Evolutionary conservation across 2,797 vertebrate species (phyloP).

Genomic region (Pseudochirops corinnae): DNA sequence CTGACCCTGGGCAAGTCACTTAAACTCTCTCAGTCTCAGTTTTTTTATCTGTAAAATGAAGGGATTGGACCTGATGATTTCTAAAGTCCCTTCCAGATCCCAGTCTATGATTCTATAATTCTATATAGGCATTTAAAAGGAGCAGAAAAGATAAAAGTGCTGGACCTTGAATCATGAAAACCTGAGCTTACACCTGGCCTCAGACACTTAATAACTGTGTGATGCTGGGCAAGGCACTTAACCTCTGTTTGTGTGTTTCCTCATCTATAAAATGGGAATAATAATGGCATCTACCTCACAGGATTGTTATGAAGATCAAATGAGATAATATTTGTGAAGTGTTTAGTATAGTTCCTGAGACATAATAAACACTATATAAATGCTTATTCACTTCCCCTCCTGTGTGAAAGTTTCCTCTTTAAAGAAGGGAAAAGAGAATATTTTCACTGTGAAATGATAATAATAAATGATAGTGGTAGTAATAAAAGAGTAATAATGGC

Average conservation of each 20-base stretch:
- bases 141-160: background rate
- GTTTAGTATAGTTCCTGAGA: background rate
- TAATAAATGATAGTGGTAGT: background rate
- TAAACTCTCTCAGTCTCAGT: background rate
- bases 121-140: background rate
- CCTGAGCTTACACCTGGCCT: background rate
- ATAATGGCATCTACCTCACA: background rate
- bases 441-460: background rate
- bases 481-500: background rate
- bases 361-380: background rate
- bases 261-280: background rate
- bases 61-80: background rate
- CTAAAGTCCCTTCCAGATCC: background rate
- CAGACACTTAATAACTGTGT: background rate
- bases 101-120: background rate
- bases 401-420: background rate
- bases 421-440: background rate
- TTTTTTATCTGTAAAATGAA: background rate
- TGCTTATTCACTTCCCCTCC: background rate
- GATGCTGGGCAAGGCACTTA: background rate
- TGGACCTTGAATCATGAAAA: background rate
- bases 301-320: background rate
- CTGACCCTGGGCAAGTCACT: background rate
- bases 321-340: background rate
- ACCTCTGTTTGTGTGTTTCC: background rate